A percentile compares a stretch with the other conserved stretches of the same genome.
phyloP scores from a whole-genome alignment of 92 coral and sea anemone species.

The Parazoanthus swiftii region DNA sequence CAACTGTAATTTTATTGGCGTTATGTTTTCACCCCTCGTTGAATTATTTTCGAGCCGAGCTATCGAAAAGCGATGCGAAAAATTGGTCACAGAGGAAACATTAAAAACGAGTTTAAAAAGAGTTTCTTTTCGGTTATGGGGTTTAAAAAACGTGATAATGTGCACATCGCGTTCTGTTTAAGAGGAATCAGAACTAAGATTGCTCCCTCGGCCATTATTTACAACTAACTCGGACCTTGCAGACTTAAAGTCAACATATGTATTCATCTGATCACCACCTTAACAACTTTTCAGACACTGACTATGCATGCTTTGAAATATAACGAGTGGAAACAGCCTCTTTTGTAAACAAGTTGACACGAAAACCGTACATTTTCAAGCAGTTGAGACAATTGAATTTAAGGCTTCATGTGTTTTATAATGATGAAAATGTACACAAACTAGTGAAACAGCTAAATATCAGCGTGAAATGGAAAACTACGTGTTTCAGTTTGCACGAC shows the following conservation, averaged over 20 bases:
- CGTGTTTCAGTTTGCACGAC: neutral
- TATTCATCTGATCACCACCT: neutral
- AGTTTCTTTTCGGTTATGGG: neutral
- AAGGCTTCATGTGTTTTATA: slow-evolving; percentile 15
- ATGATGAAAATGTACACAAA: slow-evolving; percentile 39
- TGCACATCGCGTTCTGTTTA: slow-evolving; percentile 18
- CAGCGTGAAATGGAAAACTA: neutral
- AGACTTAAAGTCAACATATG: slow-evolving; percentile 12
- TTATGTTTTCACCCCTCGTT: neutral
- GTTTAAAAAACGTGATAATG: neutral
- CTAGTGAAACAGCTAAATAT: neutral
- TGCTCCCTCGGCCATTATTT: neutral
- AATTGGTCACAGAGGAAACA: neutral
- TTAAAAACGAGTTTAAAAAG: neutral
- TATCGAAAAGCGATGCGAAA: neutral
- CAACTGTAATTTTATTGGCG: neutral
- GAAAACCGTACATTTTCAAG: neutral
- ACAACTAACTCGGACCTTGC: neutral
- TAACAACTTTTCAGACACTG: slow-evolving; percentile 22
- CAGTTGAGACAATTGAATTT: slow-evolving; percentile 20
- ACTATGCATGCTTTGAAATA: neutral
- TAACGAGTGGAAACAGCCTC: neutral
- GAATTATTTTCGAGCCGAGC: neutral
- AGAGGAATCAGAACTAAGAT: neutral
- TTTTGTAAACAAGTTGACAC: slow-evolving; percentile 34